Evolutionary conservation across 2,888 invertebrate species (phyloP), one percentile per base, ranked within the genome.

Genomic region (Mesoligia furuncula): DNA sequence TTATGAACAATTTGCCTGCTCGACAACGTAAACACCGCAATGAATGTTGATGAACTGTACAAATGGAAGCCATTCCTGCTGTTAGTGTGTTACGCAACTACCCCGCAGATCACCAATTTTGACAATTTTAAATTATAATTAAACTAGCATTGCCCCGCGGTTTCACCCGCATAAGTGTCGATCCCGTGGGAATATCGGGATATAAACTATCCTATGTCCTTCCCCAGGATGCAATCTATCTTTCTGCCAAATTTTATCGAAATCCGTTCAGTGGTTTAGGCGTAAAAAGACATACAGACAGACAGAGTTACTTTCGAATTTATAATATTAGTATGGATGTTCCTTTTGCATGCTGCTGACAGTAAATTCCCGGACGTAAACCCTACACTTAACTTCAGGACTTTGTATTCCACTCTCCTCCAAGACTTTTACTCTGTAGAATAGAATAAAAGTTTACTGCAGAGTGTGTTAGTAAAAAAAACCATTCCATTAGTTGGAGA

Each of bases 401-500:
- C 39, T 59, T 57, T 15, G 45, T 80, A 70, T 67, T 66, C 76
- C 45, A 39, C 70, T 80, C 76, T 31, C n/a, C 69, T 45, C 20
- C 13, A 45, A 65, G 48, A 45, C 57, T 76, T 75, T 62, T 80
- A 80, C 76, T 80, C 48, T 71, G 57, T 57, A 71, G 81, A 27
- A 76, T 31, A 67, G 36, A 51, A 78, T 81, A 67, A 78, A 81
- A 78, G 62, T 70, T 77, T 80, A 80, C 71, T 68, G 77, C 57
- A 36, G 42, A 71, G 51, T 51, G 48, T 73, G 77, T 77, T 69
- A 80, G 69, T 81, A 85, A 84, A 81, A 85, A 82, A 83, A 73
- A 48, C 72, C 77, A 82, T 86, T 86, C 73, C 73, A 86, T 79
- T 85, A 77, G 76, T n/a, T 24, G 78, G 75, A 85, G 86, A 87